Percentiles rank a stretch among this genome's conserved stretches.
Evolutionary conservation across 2,888 invertebrate genomes (phyloP).

Genomic region (Teleiodes luculella): DNA sequence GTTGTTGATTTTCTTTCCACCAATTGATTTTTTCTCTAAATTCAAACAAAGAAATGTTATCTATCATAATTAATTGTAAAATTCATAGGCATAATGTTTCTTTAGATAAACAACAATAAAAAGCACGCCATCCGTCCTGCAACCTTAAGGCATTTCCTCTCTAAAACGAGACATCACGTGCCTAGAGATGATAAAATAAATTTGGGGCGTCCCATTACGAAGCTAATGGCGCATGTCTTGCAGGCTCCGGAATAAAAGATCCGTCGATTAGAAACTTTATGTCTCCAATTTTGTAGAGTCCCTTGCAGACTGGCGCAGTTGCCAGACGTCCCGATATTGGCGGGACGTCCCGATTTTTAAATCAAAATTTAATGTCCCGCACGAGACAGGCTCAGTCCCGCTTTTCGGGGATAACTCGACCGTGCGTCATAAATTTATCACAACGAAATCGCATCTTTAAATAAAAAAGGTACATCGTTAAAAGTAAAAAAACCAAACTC

Average conservation of each 20-base stretch:
- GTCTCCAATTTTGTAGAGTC: slow-evolving; percentile 71
- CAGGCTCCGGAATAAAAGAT: slow-evolving; percentile 75
- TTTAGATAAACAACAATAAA: too few species aligned
- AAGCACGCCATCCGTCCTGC: background rate
- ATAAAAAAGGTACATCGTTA: slow-evolving; percentile 1
- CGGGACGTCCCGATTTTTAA: too few species aligned
- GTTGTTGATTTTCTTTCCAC: too few species aligned
- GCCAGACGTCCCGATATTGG: too few species aligned
- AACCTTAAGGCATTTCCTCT: slow-evolving; percentile 28
- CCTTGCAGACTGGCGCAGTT: slow-evolving; percentile 43
- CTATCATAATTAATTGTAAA: too few species aligned
- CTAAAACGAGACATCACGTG: slow-evolving; percentile 73
- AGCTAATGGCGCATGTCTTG: slow-evolving; percentile 77
- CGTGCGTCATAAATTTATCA: slow-evolving; percentile 16
- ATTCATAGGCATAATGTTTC: too few species aligned
- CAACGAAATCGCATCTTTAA: slow-evolving; percentile 15
- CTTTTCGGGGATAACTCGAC: too few species aligned
- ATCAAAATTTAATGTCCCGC: too few species aligned
- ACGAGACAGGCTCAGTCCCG: too few species aligned
- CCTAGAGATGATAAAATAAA: slow-evolving; percentile 77
- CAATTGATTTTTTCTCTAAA: too few species aligned
- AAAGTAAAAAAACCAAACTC: background rate
- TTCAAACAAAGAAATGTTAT: too few species aligned
- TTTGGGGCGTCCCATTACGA: slow-evolving; percentile 73
- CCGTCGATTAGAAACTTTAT: slow-evolving; percentile 78